Percentiles rank a stretch among this genome's conserved stretches.
These are phyloP conservation scores for Bungarus multicinctus DNA, from an alignment of 2,113 vertebrate genomes.

Conservation along the genomic window DNA sequence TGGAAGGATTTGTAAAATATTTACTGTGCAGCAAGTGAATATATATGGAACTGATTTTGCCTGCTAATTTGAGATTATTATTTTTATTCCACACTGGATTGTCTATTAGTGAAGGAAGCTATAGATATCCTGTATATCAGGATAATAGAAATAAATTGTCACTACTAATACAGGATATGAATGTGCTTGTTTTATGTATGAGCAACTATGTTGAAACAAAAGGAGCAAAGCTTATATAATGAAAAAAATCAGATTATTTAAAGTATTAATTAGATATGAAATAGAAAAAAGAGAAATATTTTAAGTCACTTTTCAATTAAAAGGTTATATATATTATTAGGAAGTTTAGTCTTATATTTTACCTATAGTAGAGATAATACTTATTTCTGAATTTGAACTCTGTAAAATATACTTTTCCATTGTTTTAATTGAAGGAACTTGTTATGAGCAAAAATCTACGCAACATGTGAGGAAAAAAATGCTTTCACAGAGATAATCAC, in stretches of 20 bases:
- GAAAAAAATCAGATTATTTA: constrained; percentile 29
- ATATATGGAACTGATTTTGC: constrained; percentile 51
- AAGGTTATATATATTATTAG: constrained; percentile 15
- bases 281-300: constrained; percentile 25
- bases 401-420: background rate
- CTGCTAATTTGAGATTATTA: constrained; percentile 60
- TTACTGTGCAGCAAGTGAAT: constrained; percentile 30
- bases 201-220: constrained; percentile 54
- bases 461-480: background rate
- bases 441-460: background rate
- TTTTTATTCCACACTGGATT: constrained; percentile 57
- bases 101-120: constrained; percentile 65
- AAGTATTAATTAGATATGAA: constrained; percentile 45
- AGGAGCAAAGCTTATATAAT: constrained; percentile 41
- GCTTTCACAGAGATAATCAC: fast-evolving
- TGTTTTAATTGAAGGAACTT: background rate
- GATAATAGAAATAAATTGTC: constrained; percentile 60
- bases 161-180: constrained; percentile 50
- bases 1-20: constrained; percentile 51
- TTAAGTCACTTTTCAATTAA: constrained; percentile 20
- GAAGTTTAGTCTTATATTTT: constrained; percentile 12
- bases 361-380: background rate
- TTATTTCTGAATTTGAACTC: background rate
- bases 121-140: constrained; percentile 62
- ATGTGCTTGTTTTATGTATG: constrained; percentile 55